Evolutionary conservation across 1,140 invertebrate species (phyloP), one percentile per base, ranked within the genome.

Genomic region (Calephelis virginiensis): DNA sequence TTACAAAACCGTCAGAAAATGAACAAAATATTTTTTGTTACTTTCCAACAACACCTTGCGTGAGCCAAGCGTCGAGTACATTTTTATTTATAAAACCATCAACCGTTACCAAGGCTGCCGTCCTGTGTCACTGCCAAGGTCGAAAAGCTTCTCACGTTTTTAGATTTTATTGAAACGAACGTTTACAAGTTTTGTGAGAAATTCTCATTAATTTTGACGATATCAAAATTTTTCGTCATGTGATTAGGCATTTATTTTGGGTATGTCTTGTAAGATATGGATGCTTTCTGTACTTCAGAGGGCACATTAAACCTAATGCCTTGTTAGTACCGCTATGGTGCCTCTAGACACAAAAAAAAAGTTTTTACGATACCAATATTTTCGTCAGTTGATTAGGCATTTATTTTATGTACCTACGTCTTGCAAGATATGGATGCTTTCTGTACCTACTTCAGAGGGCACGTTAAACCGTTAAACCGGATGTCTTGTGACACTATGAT

Each of bases 101-200:
- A 66, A 74, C 69, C 70, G 70, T 68, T 69, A 43, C 40, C 75
- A 77, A 80, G 78, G 80, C 63, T 71, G 67, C 43, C 66, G 40
- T 61, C 63, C 63, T 66, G 69, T 78, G 75, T 80, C 80, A 82
- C 65, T 80, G 78, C 80, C 80, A 82, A 82, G 80, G 80, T 72
- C 73, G 62, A 81, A 75, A 82, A 77, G 37, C 66, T 76, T 80
- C 74, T 68, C 74, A 77, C 70, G 17, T 63, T 17, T 48, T 47
- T 28, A 14, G 11, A 61, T 17, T 46, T 43, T 53, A 14, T 17
- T 53, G 17, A 53, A 61, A 65, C 28, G 49, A 61, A 61, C 69
- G 63, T 60, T 63, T 70, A 67, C 63, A 28, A 47, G 43, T 17
- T 60, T 47, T 13, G 48, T 50, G 56, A 61, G 37, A 65, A 64